Evolutionary conservation across 2,888 invertebrate species (phyloP), one percentile per base, ranked within the genome.

Genomic region (Alloscopus bannaensis): DNA sequence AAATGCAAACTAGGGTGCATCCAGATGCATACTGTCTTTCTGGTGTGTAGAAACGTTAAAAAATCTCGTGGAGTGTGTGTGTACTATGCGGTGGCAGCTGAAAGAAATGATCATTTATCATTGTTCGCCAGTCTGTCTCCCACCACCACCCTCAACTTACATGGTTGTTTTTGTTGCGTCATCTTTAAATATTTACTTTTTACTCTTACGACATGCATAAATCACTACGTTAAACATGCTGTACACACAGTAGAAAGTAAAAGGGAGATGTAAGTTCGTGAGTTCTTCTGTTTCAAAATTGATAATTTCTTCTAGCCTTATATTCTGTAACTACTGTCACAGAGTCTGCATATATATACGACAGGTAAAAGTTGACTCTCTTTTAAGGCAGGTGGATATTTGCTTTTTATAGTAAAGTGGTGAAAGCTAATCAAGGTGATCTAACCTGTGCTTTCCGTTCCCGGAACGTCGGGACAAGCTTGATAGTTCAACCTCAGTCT

Each of bases 401-500:
- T 42, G 42, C 18, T 42, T n/a, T 68, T 68, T 24, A 29, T 55
- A 55, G 36, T 31, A 36, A 40, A 68, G 55, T 6, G 31, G 42
- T 55, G 52, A 40, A 70, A 70, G 57, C 69, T n/a, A n/a, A n/a
- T n/a, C n/a, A n/a, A n/a, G n/a, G n/a, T n/a, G n/a, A n/a, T n/a
- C 89, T 89, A 89, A 96, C 96, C 95, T 87, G 95, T 94, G 88
- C 95, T 96, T 88, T 97, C 97, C 0, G 96, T 95, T 65, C 94
- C 95, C 85, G 93, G 92, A 4, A 97, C 94, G 89, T 97, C 96
- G 18, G 95, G 95, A 88, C 98, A 98, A 4, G 96, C 96, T 88
- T 97, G 96, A 89, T 96, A 97, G 89, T 94, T 94, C 87, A 98
- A 93, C 84, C 97, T 91, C 69, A 97, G 91, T 84, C 95, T 91